Base-by-base conservation (phyloP, 2,113 vertebrate species). In the Nematolebias whitei region DNA sequence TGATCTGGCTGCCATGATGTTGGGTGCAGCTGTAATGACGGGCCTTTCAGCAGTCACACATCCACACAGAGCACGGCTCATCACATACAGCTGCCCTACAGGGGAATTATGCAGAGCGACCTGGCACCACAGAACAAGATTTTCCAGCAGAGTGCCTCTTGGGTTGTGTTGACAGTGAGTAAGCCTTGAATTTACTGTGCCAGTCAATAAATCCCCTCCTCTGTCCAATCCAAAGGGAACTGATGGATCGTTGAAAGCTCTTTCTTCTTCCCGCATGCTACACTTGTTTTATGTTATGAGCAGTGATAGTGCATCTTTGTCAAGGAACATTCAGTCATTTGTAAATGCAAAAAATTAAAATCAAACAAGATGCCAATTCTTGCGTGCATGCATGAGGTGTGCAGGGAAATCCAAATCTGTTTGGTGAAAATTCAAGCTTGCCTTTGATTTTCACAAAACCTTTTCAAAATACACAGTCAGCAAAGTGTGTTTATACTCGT, bases 111-210 rank as follows among this genome's bases (percentile, higher is more conserved):
- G 89, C 73, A 71, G 72, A 85, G 80, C 62, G 76, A 87, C 86
- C 88, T 83, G 89, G 84, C 85, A 84, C 75, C 81, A 54, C 73
- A 77, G 71, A 76, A 74, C 75, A 69, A 73, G 74, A 82, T 88
- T 90, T 87, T 90, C 87, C 87, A 82, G 78, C 64, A 75, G 63
- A 75, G 83, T 88, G 87, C 85, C 79, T 83, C 79, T 71, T 77
- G 81, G 76, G 83, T 75, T 77, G 63, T 81, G 79, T 88, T 88
- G 85, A 89, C 88, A 82, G 80, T 79, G 85, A 86, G 80, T 87
- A 86, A 88, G 78, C 79, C 85, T 87, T 84, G 85, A 88, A 84
- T 89, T 90, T 86, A 86, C 79, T 84, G 75, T 84, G 80, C 83
- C 83, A 85, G 80, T 88, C 87, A 87, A 88, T 88, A 86, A 85